These are phyloP conservation scores for Notodonta ziczac DNA, from an alignment of 2,888 invertebrate genomes.

Conservation along the genomic window DNA sequence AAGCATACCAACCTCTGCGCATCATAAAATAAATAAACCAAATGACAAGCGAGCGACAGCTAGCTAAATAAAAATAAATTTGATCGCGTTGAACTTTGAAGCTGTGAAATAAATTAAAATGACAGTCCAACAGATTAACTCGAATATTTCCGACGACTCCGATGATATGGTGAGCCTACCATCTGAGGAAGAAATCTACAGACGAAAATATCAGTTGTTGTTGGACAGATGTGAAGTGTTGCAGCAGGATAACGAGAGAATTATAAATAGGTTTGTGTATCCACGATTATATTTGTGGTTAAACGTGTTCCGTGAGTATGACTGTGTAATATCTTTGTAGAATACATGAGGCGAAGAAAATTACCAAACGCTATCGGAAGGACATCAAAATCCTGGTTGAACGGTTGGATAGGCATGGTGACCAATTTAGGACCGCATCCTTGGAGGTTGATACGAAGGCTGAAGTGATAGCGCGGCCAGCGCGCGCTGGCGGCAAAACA, in stretches of 20 bases:
- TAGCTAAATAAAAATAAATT: conserved; percentile 71
- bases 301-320: conserved; percentile 30
- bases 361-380: conserved; percentile 87
- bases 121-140: conserved; percentile 82
- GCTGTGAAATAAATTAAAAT: conserved; percentile 83
- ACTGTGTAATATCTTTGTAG: conserved; percentile 64
- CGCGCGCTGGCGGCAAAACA: conserved; percentile 56
- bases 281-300: conserved; percentile 33
- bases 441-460: conserved; percentile 83
- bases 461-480: conserved; percentile 52
- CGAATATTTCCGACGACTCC: conserved; percentile 83
- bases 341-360: conserved; percentile 89
- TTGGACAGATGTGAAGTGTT: conserved; percentile 90
- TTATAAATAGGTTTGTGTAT: conserved; percentile 85
- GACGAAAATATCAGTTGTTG: conserved; percentile 89
- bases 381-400: conserved; percentile 88
- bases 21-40: conserved; percentile 13
- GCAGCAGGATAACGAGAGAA: conserved; percentile 91
- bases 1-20: not conserved
- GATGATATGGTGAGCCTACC: conserved; percentile 83
- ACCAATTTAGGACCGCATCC: conserved; percentile 87
- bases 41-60: conserved; percentile 38
- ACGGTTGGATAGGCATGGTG: conserved; percentile 88
- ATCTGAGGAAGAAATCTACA: conserved; percentile 88
- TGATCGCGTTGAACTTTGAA: conserved; percentile 75